Conservation (phyloP, 2,113 vertebrate species). For the Delphinapterus leucas region DNA sequence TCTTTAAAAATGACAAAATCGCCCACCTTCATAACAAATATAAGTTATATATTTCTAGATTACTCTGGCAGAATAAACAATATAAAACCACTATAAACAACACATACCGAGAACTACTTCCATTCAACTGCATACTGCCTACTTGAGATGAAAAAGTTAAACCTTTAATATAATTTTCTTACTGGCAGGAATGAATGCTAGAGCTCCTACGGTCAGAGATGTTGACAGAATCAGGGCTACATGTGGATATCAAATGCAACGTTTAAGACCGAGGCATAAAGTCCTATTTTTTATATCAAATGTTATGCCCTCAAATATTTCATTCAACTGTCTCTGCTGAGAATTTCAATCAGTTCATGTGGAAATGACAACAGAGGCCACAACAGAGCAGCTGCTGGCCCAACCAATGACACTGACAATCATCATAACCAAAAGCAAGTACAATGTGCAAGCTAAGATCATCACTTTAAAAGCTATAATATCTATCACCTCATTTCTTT, state of each 20-base stretch:
- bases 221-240: not conserved
- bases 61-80: conserved; percentile 27
- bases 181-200: not conserved
- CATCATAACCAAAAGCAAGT: not conserved
- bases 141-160: not conserved
- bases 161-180: not conserved
- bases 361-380: not conserved
- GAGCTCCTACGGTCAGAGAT: not conserved
- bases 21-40: not conserved
- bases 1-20: conserved; percentile 21
- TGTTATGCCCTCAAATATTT: not conserved
- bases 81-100: conserved; percentile 14
- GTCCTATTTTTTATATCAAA: not conserved
- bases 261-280: not conserved
- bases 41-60: not conserved
- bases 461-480: not conserved
- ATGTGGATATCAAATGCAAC: not conserved
- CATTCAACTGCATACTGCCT: not conserved
- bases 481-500: not conserved
- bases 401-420: not conserved
- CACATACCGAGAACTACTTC: not conserved
- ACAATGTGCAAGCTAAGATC: not conserved
- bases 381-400: not conserved
- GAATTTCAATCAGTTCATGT: not conserved
- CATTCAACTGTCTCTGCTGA: not conserved